phyloP scores from a whole-genome alignment of 1,140 invertebrate genomes.

The Drosophila nigrodunni region DNA sequence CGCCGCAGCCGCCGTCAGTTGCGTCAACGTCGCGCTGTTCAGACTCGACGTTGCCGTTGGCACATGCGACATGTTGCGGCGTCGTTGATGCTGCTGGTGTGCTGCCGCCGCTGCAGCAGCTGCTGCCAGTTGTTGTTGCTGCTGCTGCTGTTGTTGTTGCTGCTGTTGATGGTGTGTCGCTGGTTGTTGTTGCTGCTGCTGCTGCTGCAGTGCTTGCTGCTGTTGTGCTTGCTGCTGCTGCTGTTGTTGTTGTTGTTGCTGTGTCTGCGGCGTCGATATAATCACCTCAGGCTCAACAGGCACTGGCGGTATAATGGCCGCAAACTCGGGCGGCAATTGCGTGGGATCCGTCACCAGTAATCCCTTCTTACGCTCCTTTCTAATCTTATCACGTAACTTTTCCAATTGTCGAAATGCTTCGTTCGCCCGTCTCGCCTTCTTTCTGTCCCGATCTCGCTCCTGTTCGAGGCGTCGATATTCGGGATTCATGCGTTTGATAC shows the following conservation, averaged over 20 bases:
- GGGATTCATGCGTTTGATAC: constrained; percentile 79
- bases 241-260: constrained; percentile 55
- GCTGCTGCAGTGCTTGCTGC: constrained; percentile 34
- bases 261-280: constrained; percentile 52
- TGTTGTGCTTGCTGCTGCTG: constrained; percentile 45
- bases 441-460: constrained; percentile 79
- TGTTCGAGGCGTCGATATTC: constrained; percentile 78
- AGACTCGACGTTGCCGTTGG: constrained; percentile 44
- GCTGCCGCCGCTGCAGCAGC: constrained; percentile 40
- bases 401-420: constrained; percentile 80
- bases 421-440: constrained; percentile 77
- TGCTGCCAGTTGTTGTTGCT: constrained; percentile 54
- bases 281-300: constrained; percentile 81
- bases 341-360: constrained; percentile 67
- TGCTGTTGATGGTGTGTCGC: constrained; percentile 26
- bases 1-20: constrained; percentile 38
- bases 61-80: constrained; percentile 44
- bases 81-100: constrained; percentile 60
- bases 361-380: constrained; percentile 81
- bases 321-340: constrained; percentile 71
- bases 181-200: constrained; percentile 36
- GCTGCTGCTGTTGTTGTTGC: constrained; percentile 58
- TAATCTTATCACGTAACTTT: constrained; percentile 80
- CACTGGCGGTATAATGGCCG: constrained; percentile 73
- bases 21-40: constrained; percentile 53